Percentiles rank a stretch among this genome's conserved stretches.
These are phyloP conservation scores for Drosophila lacicola DNA, from an alignment of 2,888 invertebrate species.

Conservation along the genomic window DNA sequence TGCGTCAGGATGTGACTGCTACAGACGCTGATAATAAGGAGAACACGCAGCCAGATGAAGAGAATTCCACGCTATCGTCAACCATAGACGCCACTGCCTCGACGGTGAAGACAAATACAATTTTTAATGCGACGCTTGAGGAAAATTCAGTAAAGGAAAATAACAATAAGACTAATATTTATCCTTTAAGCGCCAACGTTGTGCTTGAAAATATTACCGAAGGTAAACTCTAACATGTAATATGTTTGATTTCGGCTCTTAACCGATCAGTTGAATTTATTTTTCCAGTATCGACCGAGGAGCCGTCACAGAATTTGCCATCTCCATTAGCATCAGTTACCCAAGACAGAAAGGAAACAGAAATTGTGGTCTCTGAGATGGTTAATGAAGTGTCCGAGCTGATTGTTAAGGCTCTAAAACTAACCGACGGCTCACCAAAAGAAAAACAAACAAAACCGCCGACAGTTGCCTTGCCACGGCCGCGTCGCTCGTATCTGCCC, in stretches of 20 bases:
- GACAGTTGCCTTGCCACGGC: constrained; percentile 32
- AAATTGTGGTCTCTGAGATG: constrained; percentile 31
- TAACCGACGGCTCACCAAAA: constrained; percentile 49
- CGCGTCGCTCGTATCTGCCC: constrained; percentile 60
- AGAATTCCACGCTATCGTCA: constrained; percentile 60
- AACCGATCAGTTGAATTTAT: neutral
- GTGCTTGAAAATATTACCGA: constrained; percentile 67
- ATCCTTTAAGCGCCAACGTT: constrained; percentile 61
- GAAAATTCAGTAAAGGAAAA: constrained; percentile 49
- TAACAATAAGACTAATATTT: constrained; percentile 48
- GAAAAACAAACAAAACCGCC: constrained; percentile 6
- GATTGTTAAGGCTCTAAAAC: constrained; percentile 72
- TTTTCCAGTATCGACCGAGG: constrained; percentile 63
- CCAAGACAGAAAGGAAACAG: neutral
- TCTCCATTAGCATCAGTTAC: neutral
- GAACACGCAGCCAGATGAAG: constrained; percentile 63
- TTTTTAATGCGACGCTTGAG: constrained; percentile 44
- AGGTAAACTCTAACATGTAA: constrained; percentile 32
- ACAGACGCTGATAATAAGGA: constrained; percentile 66
- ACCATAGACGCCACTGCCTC: constrained; percentile 61
- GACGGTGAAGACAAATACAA: constrained; percentile 64
- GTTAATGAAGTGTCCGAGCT: constrained; percentile 74
- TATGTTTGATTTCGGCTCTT: neutral
- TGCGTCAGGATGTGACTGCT: neutral
- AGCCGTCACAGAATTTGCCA: constrained; percentile 19